Percentiles rank a stretch among this genome's conserved stretches.
Evolutionary conservation across 2,888 invertebrate species (phyloP).

Genomic region (Trichogramma dendrolimi): DNA sequence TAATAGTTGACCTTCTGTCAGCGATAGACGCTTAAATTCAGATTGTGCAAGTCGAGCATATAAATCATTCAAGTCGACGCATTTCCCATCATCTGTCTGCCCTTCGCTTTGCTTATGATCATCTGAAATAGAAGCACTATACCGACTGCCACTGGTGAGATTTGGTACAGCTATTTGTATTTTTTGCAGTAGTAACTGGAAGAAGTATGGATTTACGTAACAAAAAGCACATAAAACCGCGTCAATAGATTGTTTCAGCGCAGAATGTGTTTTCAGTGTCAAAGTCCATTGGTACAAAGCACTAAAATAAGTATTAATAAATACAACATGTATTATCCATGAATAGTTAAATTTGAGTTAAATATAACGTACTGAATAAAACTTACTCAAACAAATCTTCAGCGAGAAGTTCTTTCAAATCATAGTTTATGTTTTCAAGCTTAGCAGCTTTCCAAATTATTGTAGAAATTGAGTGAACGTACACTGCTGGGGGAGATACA

Average conservation of each 20-base stretch:
- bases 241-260: slow-evolving; percentile 80
- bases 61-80: slow-evolving; percentile 57
- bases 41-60: slow-evolving; percentile 58
- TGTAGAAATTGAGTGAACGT: slow-evolving; percentile 75
- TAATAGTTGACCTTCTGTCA: slow-evolving; percentile 66
- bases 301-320: slow-evolving; percentile 40
- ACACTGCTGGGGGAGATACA: slow-evolving; percentile 54
- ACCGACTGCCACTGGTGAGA: slow-evolving; percentile 51
- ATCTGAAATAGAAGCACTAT: slow-evolving; percentile 58
- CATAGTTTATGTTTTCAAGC: slow-evolving; percentile 57
- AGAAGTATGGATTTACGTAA: slow-evolving; percentile 75
- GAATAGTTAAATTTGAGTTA: slow-evolving; percentile 11
- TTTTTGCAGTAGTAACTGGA: slow-evolving; percentile 68
- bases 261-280: slow-evolving; percentile 64
- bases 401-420: slow-evolving; percentile 67
- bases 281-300: slow-evolving; percentile 74
- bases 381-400: slow-evolving; percentile 69
- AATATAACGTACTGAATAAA: background rate
- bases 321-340: slow-evolving; percentile 2
- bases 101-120: slow-evolving; percentile 59
- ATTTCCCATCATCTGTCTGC: slow-evolving; percentile 69
- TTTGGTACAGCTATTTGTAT: slow-evolving; percentile 63
- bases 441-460: slow-evolving; percentile 73
- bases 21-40: slow-evolving; percentile 56
- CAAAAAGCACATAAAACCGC: slow-evolving; percentile 81